Conservation (phyloP, 2,888 invertebrate species). For the Exephanes ischioxanthus region DNA sequence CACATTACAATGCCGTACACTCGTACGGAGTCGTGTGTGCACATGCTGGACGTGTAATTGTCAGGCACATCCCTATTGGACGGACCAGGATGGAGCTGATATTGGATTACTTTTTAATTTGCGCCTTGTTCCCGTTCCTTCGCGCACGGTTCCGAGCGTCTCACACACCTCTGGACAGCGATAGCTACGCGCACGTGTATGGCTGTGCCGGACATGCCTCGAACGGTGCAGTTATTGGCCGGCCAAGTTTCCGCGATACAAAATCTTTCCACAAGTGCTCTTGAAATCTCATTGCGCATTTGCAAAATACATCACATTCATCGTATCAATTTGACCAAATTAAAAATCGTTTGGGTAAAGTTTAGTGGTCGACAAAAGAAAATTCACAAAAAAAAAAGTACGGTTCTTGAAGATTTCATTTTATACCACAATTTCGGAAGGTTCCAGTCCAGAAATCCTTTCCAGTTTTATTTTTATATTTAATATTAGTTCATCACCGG, state of each 20-base stretch:
- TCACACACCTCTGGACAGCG: background rate
- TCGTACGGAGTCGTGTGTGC: slow-evolving; percentile 1
- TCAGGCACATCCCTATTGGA: slow-evolving; percentile 70
- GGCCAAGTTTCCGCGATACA: background rate
- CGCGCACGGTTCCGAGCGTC: slow-evolving; percentile 17
- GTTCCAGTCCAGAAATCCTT: background rate
- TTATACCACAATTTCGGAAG: background rate
- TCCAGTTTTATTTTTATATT: background rate
- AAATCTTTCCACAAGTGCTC: background rate
- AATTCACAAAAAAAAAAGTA: background rate
- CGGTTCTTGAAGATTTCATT: background rate
- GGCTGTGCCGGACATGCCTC: background rate
- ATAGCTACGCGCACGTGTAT: slow-evolving; percentile 14
- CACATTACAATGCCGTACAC: background rate
- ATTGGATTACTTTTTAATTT: slow-evolving; percentile 82
- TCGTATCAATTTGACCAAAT: too few relatives aligned
- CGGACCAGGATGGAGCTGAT: slow-evolving; percentile 74
- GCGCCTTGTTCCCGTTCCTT: slow-evolving; percentile 55
- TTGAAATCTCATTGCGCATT: background rate
- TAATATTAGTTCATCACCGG: background rate
- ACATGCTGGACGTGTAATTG: slow-evolving; percentile 72
- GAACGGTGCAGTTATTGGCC: slow-evolving; percentile 9
- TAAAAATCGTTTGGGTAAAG: background rate
- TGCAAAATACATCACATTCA: background rate
- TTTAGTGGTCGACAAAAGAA: background rate